phyloP scores from a whole-genome alignment of 2,113 vertebrate genomes.

The Mus spicilegus region DNA sequence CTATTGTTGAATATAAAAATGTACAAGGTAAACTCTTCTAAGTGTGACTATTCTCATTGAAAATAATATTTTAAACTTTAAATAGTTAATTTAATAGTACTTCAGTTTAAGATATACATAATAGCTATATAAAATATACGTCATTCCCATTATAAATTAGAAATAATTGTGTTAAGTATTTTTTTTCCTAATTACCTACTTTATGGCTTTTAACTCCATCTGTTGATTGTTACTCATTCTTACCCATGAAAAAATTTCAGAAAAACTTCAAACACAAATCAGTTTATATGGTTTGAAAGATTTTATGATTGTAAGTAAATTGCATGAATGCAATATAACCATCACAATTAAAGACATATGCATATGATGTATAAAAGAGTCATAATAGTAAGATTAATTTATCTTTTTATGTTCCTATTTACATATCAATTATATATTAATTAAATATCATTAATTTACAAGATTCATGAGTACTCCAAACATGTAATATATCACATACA shows the following conservation, averaged over 20 bases:
- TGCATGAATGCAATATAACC: not conserved
- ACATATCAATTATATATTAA: not conserved
- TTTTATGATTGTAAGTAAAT: not conserved
- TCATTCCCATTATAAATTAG: not conserved
- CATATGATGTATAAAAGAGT: fast-evolving
- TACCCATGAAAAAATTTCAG: not conserved
- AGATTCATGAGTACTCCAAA: not conserved
- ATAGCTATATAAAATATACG: not conserved
- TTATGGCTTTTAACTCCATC: not conserved
- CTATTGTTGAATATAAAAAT: not conserved
- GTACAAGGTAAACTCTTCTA: not conserved
- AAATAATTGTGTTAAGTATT: not conserved
- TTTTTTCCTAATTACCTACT: not conserved
- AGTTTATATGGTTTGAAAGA: not conserved
- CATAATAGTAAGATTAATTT: not conserved
- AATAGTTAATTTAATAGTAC: not conserved
- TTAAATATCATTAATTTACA: not conserved
- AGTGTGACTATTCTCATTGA: not conserved
- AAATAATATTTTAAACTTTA: not conserved
- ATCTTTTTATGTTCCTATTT: too few relatives aligned
- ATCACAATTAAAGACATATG: not conserved
- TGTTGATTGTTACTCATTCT: not conserved
- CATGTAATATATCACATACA: not conserved
- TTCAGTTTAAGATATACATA: not conserved
- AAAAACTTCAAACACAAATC: not conserved